Base-by-base conservation (phyloP, 1,140 invertebrate species). In the Neotoxoptera formosana region DNA sequence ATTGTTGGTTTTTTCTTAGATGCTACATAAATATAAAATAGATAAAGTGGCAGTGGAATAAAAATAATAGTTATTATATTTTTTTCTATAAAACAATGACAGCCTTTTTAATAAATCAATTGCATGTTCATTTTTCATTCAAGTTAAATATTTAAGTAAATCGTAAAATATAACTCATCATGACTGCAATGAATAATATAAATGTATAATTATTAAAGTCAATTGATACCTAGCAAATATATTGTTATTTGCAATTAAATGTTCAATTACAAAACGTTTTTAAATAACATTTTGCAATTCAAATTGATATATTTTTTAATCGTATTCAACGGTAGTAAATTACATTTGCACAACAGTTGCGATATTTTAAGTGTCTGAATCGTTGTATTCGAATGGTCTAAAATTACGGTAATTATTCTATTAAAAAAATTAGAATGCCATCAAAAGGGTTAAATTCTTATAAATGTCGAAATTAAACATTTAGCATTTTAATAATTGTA, bases 111-210 rank as follows among this genome's bases (percentile, higher is more conserved):
- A 14, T 6, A 7, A 20, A 17, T n/a, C 6, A n/a, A n/a, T 76
- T 76, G 9, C 17, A 11, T 17, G 51, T n/a, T n/a, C 14, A 76
- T n/a, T 76, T 23, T 76, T 76, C 4, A 76, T 17, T 76, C 60
- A 67, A 76, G 30, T 30, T 67, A 67, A 67, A n/a, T 53, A 30
- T 30, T 67, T 67, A 30, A 17, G 30, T n/a, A 76, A 76, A n/a
- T 76, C 17, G n/a, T n/a, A n/a, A 76, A 76, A n/a, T 76, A 76
- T 76, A 76, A n/a, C n/a, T 76, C n/a, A 76, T 76, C n/a, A 76
- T 76, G 30, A n/a, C 17, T 76, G 30, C 14, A 76, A 11, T 76
- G 14, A n/a, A 76, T 76, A 76, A n/a, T 76, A n/a, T n/a, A n/a
- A n/a, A n/a, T 17, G 25, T 76, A 7, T 76, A n/a, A 76, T 76